Percentiles rank a stretch among this genome's conserved stretches.
These are phyloP conservation scores for Acanthosepion pharaonis DNA, from an alignment of 2,888 invertebrate species.

Conservation along the genomic window DNA sequence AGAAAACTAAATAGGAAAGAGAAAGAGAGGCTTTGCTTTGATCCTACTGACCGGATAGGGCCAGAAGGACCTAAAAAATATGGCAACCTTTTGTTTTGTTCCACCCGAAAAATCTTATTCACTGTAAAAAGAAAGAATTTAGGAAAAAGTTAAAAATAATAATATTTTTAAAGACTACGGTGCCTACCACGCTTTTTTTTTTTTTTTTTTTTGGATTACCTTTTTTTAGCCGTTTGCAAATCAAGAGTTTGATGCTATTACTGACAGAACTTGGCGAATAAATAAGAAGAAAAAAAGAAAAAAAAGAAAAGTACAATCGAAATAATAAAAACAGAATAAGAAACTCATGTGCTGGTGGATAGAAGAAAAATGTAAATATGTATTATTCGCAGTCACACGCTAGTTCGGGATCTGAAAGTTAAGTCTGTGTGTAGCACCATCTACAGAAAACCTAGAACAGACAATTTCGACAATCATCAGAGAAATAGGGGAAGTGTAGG, in stretches of 20 bases:
- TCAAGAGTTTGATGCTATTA: no score
- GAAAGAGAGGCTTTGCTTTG: neutral
- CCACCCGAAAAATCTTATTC: neutral
- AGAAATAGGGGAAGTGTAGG: neutral
- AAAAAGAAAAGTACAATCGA: neutral
- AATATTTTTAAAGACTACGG: no score
- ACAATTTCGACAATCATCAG: neutral
- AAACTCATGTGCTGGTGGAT: neutral
- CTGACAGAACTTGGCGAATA: neutral
- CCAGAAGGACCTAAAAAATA: neutral
- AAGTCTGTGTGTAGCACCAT: neutral
- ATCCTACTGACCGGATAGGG: neutral
- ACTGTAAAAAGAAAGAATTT: neutral
- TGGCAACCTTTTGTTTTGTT: neutral
- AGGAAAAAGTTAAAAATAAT: neutral
- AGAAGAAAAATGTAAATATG: neutral
- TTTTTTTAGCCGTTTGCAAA: no score
- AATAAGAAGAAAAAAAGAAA: neutral
- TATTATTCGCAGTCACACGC: neutral
- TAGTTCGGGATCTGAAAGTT: neutral
- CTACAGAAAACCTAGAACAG: neutral
- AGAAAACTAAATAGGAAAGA: neutral
- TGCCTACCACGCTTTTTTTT: no score
- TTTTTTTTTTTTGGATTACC: no score
- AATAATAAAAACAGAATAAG: neutral